A percentile compares a stretch with the other conserved stretches of the same genome.
phyloP scores from a whole-genome alignment of 2,888 invertebrate species.

The Lepidocyrtinus sp. region DNA sequence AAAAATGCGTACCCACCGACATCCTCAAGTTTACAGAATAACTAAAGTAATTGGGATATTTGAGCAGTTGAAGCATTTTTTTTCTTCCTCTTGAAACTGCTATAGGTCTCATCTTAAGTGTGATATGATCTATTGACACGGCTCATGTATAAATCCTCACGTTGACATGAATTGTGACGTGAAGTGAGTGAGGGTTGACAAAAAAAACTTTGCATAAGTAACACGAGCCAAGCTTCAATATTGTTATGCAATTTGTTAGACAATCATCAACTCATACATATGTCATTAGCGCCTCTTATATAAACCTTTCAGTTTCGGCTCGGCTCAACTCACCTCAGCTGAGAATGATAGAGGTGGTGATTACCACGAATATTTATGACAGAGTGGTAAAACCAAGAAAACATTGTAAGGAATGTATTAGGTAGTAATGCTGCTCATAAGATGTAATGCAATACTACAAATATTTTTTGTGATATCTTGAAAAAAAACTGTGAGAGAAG shows the following conservation, averaged over 20 bases:
- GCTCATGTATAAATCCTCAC: neutral
- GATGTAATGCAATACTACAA: too few species aligned
- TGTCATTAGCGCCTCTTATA: neutral
- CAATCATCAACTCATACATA: neutral
- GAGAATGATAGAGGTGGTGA: neutral
- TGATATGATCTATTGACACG: neutral
- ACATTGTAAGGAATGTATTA: neutral
- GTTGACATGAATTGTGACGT: neutral
- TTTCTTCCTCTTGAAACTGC: too few species aligned
- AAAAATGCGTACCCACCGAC: too few species aligned
- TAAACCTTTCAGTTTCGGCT: too few species aligned
- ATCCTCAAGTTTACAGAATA: too few species aligned
- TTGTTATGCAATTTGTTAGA: neutral
- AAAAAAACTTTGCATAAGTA: neutral
- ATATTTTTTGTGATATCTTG: neutral
- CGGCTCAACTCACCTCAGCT: neutral
- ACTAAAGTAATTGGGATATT: too few species aligned
- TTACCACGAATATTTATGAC: neutral
- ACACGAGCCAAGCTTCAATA: neutral
- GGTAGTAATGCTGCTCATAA: too few species aligned
- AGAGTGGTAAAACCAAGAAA: too few species aligned
- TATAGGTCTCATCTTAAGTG: neutral
- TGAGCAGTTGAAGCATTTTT: too few species aligned
- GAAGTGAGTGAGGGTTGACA: neutral
- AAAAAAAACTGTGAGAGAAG: neutral